Conservation (phyloP, 1,140 invertebrate species). For the Hypsibius dujardini region DNA sequence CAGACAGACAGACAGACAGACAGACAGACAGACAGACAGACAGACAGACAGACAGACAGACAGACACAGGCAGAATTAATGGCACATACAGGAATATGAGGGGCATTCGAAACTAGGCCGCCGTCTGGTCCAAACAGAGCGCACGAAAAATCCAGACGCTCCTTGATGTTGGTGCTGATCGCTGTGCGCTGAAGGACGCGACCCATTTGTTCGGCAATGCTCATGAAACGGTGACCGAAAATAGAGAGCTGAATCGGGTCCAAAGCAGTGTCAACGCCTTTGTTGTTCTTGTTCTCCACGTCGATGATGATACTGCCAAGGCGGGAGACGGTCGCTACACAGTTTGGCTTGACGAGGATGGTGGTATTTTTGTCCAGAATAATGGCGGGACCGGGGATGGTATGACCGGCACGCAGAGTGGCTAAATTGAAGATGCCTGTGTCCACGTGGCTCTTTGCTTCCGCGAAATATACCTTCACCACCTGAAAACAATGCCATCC, state of each 20-base stretch:
- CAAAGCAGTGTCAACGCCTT: slow-evolving; percentile 37
- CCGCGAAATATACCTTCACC: slow-evolving; percentile 29
- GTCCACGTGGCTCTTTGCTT: slow-evolving; percentile 47
- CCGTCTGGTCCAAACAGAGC: slow-evolving; percentile 93
- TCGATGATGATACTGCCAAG: slow-evolving; percentile 59
- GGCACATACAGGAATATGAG: slow-evolving; percentile 60
- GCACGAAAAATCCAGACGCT: slow-evolving; percentile 93
- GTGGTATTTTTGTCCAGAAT: slow-evolving; percentile 85
- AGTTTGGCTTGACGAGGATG: slow-evolving; percentile 69
- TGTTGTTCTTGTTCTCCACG: slow-evolving; percentile 40
- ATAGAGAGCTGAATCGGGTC: slow-evolving; percentile 92
- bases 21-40: no score
- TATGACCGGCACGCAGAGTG: slow-evolving; percentile 49
- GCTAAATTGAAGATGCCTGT: slow-evolving; percentile 60
- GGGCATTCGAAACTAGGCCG: slow-evolving; percentile 90
- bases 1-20: no score
- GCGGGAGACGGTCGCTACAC: slow-evolving; percentile 39
- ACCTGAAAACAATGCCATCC: not conserved
- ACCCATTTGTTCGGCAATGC: slow-evolving; percentile 98
- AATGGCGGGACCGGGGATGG: slow-evolving; percentile 67
- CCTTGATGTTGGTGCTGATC: slow-evolving; percentile 97
- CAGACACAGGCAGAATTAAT: no score
- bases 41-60: no score
- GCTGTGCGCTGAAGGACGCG: slow-evolving; percentile 81
- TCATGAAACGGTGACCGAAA: slow-evolving; percentile 98